phyloP scores from a whole-genome alignment of 2,888 invertebrate genomes.

The Cremastinae sp. region DNA sequence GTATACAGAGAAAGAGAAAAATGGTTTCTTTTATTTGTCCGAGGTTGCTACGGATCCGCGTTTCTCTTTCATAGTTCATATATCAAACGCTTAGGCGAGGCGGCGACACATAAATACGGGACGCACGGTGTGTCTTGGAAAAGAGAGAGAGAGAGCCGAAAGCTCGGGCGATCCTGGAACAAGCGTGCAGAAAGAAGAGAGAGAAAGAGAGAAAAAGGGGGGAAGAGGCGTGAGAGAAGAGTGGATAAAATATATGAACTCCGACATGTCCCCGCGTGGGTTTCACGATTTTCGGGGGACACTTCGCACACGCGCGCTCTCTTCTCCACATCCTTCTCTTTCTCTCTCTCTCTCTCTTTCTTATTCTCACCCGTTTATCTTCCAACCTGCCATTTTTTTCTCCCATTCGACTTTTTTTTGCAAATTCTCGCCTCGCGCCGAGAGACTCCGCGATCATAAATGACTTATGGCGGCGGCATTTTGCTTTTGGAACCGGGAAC shows the following conservation, averaged over 20 bases:
- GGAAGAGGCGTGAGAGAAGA: slow-evolving; percentile 37
- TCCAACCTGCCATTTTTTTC: slow-evolving; percentile 52
- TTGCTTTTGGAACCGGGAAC: slow-evolving; percentile 62
- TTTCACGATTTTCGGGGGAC: slow-evolving; percentile 75
- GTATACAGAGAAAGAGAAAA: slow-evolving; percentile 19
- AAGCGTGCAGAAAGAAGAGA: slow-evolving; percentile 22
- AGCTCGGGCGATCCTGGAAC: slow-evolving; percentile 41
- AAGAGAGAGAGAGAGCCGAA: slow-evolving; percentile 36
- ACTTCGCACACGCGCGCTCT: slow-evolving; percentile 59
- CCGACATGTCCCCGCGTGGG: slow-evolving; percentile 68
- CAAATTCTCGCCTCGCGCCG: slow-evolving; percentile 58
- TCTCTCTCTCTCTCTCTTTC: slow-evolving; percentile 39
- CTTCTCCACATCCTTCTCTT: slow-evolving; percentile 35
- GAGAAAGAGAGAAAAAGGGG: slow-evolving; percentile 49
- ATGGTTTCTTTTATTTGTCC: slow-evolving; percentile 41
- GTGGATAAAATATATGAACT: slow-evolving; percentile 76
- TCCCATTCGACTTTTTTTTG: slow-evolving; percentile 45
- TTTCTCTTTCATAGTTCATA: slow-evolving; percentile 74
- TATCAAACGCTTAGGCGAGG: slow-evolving; percentile 78
- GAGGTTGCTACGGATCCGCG: slow-evolving; percentile 52
- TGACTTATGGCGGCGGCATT: slow-evolving; percentile 70
- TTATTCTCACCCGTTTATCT: slow-evolving; percentile 47
- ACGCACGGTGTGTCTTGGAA: slow-evolving; percentile 73
- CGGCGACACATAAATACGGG: slow-evolving; percentile 78
- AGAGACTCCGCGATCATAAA: slow-evolving; percentile 58